Conservation (phyloP, 2,113 vertebrate species). For the Sphaerodactylus townsendi region DNA sequence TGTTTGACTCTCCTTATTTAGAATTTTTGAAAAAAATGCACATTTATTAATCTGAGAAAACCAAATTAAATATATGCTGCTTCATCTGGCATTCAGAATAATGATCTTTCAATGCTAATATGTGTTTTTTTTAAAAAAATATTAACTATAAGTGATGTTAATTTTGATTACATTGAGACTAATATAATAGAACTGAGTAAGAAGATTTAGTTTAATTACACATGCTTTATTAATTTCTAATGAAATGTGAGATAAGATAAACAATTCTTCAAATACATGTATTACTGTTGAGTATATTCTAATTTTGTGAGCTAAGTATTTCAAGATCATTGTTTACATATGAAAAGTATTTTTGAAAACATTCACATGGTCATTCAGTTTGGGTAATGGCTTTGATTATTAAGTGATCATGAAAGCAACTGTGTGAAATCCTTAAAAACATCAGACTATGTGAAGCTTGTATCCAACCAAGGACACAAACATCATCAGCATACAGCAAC, state of each 20-base stretch:
- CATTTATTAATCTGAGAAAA: not conserved
- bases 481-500: too few relatives aligned
- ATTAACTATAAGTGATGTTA: not conserved
- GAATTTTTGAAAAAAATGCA: not conserved
- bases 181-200: not conserved
- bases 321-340: not conserved
- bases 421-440: too few relatives aligned
- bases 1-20: not conserved
- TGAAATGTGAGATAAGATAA: not conserved
- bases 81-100: conserved; percentile 9
- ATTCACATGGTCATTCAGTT: not conserved
- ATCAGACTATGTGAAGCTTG: too few relatives aligned
- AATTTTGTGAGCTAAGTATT: not conserved
- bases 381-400: not conserved
- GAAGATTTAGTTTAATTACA: conserved; percentile 1
- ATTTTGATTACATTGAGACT: not conserved
- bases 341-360: not conserved
- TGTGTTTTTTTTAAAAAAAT: not conserved
- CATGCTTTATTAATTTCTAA: not conserved
- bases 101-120: not conserved
- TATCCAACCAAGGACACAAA: too few relatives aligned
- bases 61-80: not conserved
- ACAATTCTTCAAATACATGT: not conserved
- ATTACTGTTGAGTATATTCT: not conserved
- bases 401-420: not conserved